phyloP scores from a whole-genome alignment of 2,888 invertebrate species.

The Acanthococcus lagerstroemiae region DNA sequence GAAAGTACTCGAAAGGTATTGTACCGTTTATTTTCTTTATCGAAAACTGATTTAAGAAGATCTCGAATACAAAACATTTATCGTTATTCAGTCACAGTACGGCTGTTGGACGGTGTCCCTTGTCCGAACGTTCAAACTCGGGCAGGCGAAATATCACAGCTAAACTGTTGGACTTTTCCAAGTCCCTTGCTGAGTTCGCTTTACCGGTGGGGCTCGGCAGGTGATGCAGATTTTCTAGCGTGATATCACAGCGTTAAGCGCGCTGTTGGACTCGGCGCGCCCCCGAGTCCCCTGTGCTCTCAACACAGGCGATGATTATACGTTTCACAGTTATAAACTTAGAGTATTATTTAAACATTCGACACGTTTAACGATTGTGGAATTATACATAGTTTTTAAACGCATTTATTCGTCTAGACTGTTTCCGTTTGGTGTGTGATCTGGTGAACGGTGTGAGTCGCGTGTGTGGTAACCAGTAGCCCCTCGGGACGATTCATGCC shows the following conservation, averaged over 20 bases:
- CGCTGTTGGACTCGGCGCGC: constrained; percentile 23
- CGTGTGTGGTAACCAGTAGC: too few relatives aligned
- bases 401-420: too few relatives aligned
- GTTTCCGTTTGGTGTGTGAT: too few relatives aligned
- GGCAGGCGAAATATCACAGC: constrained; percentile 35
- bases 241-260: constrained; percentile 21
- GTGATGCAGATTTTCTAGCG: constrained; percentile 32
- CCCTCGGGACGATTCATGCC: too few relatives aligned
- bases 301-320: constrained; percentile 27
- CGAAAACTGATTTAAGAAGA: constrained; percentile 3
- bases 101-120: constrained; percentile 35
- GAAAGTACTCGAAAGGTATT: constrained; percentile 15
- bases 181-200: constrained; percentile 33
- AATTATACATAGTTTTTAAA: too few relatives aligned
- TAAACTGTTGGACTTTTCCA: constrained; percentile 35
- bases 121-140: constrained; percentile 29
- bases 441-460: too few relatives aligned
- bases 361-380: too few relatives aligned
- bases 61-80: too few relatives aligned
- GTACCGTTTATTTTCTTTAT: constrained; percentile 14
- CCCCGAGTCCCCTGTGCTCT: constrained; percentile 24
- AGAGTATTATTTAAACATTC: too few relatives aligned
- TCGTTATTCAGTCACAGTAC: constrained; percentile 40
- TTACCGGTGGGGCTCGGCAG: constrained; percentile 27
- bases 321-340: too few relatives aligned